Percentiles rank a stretch among this genome's conserved stretches.
These are phyloP conservation scores for Zoanthus gigantus DNA, from an alignment of 92 coral and sea anemone genomes.

Conservation along the genomic window DNA sequence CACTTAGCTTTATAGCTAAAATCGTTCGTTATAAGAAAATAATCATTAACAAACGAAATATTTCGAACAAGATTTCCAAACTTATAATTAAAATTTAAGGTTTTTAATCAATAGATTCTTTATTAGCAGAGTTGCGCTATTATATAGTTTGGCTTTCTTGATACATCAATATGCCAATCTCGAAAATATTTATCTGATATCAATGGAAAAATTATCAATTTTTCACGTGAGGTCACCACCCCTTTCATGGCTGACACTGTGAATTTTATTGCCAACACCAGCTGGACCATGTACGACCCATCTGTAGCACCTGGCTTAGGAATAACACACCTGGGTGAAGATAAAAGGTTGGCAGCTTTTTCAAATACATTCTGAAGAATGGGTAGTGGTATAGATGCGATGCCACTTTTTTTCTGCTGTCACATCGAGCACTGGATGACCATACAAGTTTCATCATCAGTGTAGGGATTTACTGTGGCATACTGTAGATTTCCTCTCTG, in stretches of 20 bases:
- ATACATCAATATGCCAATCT: too few species aligned
- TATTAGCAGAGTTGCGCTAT: too few species aligned
- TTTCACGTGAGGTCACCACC: conserved; percentile 53
- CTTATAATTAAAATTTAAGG: too few species aligned
- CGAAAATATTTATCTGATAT: too few species aligned
- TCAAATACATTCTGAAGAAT: conserved; percentile 52
- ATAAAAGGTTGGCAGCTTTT: conserved; percentile 37
- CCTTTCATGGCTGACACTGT: conserved; percentile 59
- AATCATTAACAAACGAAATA: too few species aligned
- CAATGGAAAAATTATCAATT: too few species aligned
- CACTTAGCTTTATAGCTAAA: too few species aligned
- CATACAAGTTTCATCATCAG: not conserved
- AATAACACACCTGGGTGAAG: not conserved
- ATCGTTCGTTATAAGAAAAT: too few species aligned
- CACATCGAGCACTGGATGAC: conserved; percentile 14
- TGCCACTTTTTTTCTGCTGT: conserved; percentile 18
- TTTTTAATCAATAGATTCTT: too few species aligned
- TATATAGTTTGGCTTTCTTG: too few species aligned
- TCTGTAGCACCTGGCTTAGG: too few species aligned
- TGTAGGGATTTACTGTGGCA: not conserved
- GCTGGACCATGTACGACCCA: conserved; percentile 52
- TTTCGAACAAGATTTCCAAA: too few species aligned
- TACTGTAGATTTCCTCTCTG: conserved; percentile 38
- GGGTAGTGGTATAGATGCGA: conserved; percentile 40
- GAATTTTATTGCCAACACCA: conserved; percentile 53